Evolutionary conservation across 2,113 vertebrate genomes (phyloP).

Genomic region (Tupaia tana): DNA sequence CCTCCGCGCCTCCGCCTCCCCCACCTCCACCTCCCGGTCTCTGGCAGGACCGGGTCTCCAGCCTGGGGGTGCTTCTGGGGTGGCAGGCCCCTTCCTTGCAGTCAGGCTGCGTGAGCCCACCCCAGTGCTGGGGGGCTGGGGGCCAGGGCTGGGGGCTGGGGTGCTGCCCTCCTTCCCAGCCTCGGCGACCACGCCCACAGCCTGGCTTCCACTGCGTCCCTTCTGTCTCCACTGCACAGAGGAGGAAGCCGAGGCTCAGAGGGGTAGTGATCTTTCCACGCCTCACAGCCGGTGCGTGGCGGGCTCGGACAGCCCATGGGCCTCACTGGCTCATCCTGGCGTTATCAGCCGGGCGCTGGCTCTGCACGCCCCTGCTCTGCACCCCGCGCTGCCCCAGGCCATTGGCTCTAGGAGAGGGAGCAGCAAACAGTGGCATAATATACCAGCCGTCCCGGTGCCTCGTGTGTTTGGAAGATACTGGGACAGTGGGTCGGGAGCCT

Average conservation of each 20-base stretch:
- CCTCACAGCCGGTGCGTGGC: background rate
- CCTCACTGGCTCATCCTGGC: background rate
- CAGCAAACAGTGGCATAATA: background rate
- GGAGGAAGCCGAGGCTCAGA: background rate
- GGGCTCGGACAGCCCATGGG: background rate
- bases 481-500: background rate
- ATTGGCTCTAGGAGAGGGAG: too few relatives aligned
- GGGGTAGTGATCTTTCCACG: background rate
- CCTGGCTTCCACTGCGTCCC: background rate
- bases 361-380: background rate
- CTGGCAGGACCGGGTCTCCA: background rate
- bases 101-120: too few relatives aligned
- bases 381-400: background rate
- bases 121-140: too few relatives aligned
- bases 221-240: background rate
- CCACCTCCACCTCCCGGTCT: background rate
- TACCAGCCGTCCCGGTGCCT: background rate
- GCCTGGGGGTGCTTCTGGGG: background rate
- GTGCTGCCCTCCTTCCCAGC: background rate
- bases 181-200: background rate
- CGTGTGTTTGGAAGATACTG: background rate
- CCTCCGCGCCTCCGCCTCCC: background rate
- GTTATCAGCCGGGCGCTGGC: too few relatives aligned
- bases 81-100: background rate
- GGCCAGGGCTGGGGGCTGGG: too few relatives aligned